Conservation (phyloP, 2,888 invertebrate genomes). For the Eulithis prunata region DNA sequence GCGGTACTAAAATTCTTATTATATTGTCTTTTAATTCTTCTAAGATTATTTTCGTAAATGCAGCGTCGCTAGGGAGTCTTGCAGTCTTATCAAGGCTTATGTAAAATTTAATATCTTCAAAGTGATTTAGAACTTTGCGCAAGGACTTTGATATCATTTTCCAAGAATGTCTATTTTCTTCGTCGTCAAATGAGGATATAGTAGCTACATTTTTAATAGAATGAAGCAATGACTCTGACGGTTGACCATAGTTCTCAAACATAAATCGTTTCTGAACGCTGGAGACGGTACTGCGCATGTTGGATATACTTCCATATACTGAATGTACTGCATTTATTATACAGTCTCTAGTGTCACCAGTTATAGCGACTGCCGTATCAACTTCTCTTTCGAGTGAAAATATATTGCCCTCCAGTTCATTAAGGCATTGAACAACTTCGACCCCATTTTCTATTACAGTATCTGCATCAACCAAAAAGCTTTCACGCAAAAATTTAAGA, state of each 20-base stretch:
- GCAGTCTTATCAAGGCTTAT: conserved; percentile 79
- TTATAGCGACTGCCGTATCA: conserved; percentile 49
- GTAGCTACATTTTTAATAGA: conserved; percentile 63
- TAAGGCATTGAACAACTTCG: conserved; percentile 68
- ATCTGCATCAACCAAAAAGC: conserved; percentile 59
- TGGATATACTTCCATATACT: conserved; percentile 79
- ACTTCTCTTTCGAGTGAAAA: conserved; percentile 69
- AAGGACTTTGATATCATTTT: conserved; percentile 63
- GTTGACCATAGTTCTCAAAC: conserved; percentile 75
- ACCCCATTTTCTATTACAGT: conserved; percentile 72
- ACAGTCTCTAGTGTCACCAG: conserved; percentile 58
- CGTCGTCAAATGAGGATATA: conserved; percentile 46
- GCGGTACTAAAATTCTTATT: conserved; percentile 47
- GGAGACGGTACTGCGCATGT: conserved; percentile 80
- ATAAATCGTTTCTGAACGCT: conserved; percentile 74
- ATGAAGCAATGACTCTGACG: conserved; percentile 63
- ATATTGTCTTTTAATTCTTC: conserved; percentile 61
- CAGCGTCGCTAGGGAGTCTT: conserved; percentile 71
- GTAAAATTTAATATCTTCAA: conserved; percentile 79
- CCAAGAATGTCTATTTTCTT: conserved; percentile 49
- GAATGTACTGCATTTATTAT: conserved; percentile 78
- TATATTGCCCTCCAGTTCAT: conserved; percentile 74
- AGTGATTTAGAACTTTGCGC: conserved; percentile 71
- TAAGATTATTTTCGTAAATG: conserved; percentile 72
- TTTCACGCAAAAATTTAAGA: conserved; percentile 59